Evolutionary conservation across 2,888 invertebrate species (phyloP), one percentile per base, ranked within the genome.

Genomic region (Cepaea hortensis): DNA sequence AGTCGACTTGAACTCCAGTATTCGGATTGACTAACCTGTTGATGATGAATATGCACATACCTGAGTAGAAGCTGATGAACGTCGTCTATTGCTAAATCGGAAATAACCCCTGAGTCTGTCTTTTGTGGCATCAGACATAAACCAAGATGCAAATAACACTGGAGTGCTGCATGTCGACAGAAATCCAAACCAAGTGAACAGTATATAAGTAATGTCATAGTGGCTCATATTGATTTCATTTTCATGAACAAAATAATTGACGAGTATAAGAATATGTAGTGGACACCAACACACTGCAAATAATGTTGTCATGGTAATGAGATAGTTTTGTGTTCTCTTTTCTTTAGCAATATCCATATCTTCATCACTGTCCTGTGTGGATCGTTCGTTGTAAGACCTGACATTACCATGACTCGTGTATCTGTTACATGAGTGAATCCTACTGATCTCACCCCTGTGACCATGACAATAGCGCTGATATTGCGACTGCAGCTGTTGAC

Each of bases 121-220:
- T 85, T 92, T 93, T 70, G 94, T 92, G 23, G 90, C 89, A 65
- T 90, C 92, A 35, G 92, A 93, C 92, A 96, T 95, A 89, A 96
- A 95, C 96, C 96, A 96, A 0, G 95, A 95, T 13, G 95, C 95
- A 91, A 96, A 96, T 81, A 96, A 94, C 65, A 96, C 94, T 0
- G 97, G 97, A 48, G 96, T 96, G 48, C 96, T 95, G 87, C 96
- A 96, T 0, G 96, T 96, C 11, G 96, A 96, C 87, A 96, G 91
- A 91, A 96, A 97, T 0, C 96, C 96, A 85, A 96, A 94, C 96
- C 96, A 96, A 9, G 96, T 96, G 91, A 96, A 96, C 92, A 96
- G 95, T 80, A 96, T 95, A 93, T 96, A 97, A 3, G 96, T 96
- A 83, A 96, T 95, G 91, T 97, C 96, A 89, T 96, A 96, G 91